Evolutionary conservation across 2,797 vertebrate genomes (phyloP).

Genomic region (Arrhamphus sclerolepis): DNA sequence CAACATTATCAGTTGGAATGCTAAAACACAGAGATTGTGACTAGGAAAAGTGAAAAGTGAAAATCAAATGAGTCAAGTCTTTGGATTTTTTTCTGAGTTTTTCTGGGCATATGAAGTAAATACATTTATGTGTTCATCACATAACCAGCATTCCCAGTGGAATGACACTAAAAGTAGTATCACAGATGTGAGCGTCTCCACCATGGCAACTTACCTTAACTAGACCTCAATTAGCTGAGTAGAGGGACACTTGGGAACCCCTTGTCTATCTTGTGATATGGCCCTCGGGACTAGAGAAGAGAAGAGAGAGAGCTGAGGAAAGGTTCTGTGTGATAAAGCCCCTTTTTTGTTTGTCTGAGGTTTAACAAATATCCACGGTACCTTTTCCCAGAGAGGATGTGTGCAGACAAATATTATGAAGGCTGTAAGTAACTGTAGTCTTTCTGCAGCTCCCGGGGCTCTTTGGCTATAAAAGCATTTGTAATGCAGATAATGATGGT

Average conservation of each 20-base stretch:
- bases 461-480: conserved; percentile 23
- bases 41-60: background rate
- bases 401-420: conserved; percentile 76
- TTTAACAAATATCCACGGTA: conserved; percentile 63
- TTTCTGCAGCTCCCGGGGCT: conserved; percentile 26
- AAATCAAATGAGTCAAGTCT: no score
- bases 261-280: conserved; percentile 42
- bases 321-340: conserved; percentile 37
- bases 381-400: conserved; percentile 56
- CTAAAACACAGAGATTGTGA: no score
- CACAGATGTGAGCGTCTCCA: conserved; percentile 55
- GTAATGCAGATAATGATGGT: conserved; percentile 13
- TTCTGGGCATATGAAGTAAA: conserved; percentile 29
- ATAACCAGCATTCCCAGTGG: conserved; percentile 43
- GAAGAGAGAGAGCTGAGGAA: conserved; percentile 18
- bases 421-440: conserved; percentile 35
- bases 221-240: conserved; percentile 70
- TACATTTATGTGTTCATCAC: conserved; percentile 41
- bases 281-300: conserved; percentile 34
- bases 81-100: background rate
- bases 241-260: conserved; percentile 58
- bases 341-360: conserved; percentile 37
- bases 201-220: conserved; percentile 67
- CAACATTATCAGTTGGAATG: no score
- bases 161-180: conserved; percentile 67